A percentile compares a stretch with the other conserved stretches of the same genome.
Conservation (phyloP, 2,888 invertebrate species). For the Cryptophagus acutangulus region DNA sequence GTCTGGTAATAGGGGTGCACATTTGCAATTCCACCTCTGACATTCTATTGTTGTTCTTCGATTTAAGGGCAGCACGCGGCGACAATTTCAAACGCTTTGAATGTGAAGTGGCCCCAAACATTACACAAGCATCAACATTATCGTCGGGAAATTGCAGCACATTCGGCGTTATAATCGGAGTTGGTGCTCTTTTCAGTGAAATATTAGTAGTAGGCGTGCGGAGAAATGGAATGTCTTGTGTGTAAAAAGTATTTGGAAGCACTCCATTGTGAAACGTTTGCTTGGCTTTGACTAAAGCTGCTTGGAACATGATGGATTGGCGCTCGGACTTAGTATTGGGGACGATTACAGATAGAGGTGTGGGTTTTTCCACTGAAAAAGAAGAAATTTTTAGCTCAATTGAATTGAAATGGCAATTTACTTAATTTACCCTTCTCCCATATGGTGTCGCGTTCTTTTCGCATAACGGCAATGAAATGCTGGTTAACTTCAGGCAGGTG, state of each 20-base stretch:
- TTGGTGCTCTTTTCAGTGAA: neutral
- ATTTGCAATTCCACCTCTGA: conserved; percentile 34
- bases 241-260: conserved; percentile 41
- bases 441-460: conserved; percentile 32
- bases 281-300: conserved; percentile 49
- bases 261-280: conserved; percentile 50
- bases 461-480: conserved; percentile 35
- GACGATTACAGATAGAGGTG: conserved; percentile 58
- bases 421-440: no score
- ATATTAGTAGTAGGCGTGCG: conserved; percentile 50
- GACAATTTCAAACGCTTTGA: conserved; percentile 33
- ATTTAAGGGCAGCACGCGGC: conserved; percentile 19
- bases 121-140: conserved; percentile 18
- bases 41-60: conserved; percentile 5
- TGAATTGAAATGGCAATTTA: no score
- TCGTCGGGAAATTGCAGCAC: conserved; percentile 21
- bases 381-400: no score
- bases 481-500: conserved; percentile 38
- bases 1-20: conserved; percentile 55
- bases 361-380: conserved; percentile 44
- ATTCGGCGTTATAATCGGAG: conserved; percentile 23
- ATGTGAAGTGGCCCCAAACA: no score
- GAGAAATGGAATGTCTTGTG: conserved; percentile 58
- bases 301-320: conserved; percentile 48
- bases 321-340: conserved; percentile 47